These are phyloP conservation scores for Triplophysa dalaica DNA, from an alignment of 2,113 vertebrate species.

Conservation along the genomic window DNA sequence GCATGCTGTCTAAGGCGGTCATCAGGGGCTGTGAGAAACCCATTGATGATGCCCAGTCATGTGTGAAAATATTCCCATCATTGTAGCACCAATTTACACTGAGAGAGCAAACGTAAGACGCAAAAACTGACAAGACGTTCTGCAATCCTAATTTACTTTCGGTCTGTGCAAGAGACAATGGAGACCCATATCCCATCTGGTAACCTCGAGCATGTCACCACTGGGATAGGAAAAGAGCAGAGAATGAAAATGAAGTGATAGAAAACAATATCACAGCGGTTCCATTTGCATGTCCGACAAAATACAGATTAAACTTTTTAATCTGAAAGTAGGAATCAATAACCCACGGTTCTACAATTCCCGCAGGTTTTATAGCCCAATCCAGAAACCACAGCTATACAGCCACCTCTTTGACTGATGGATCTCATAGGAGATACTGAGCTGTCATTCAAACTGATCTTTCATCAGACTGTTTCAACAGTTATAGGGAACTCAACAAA, in stretches of 20 bases:
- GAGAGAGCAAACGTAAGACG: background rate
- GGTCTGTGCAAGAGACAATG: conserved; percentile 17
- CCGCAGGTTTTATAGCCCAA: background rate
- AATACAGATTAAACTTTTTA: conserved; percentile 35
- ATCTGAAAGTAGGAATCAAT: conserved; percentile 19
- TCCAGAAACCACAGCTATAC: conserved; percentile 8
- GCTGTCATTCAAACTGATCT: background rate
- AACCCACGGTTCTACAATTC: background rate
- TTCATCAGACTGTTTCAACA: conserved; percentile 1
- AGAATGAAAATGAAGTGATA: conserved; percentile 28
- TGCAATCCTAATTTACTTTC: conserved; percentile 46
- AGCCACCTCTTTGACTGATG: conserved; percentile 6
- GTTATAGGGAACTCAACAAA: background rate
- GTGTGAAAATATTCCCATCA: conserved; percentile 40
- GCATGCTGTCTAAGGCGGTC: background rate
- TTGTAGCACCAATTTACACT: conserved; percentile 13
- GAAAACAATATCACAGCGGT: background rate
- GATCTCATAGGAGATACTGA: background rate
- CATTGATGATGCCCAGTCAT: conserved; percentile 30
- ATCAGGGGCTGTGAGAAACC: conserved; percentile 8
- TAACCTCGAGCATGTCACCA: conserved; percentile 27
- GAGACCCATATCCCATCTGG: conserved; percentile 38
- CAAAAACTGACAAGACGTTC: background rate
- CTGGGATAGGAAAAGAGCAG: background rate
- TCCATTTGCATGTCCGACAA: conserved; percentile 11